Evolutionary conservation across 2,797 vertebrate genomes (phyloP).

Genomic region (Sebastes taczanowskii): DNA sequence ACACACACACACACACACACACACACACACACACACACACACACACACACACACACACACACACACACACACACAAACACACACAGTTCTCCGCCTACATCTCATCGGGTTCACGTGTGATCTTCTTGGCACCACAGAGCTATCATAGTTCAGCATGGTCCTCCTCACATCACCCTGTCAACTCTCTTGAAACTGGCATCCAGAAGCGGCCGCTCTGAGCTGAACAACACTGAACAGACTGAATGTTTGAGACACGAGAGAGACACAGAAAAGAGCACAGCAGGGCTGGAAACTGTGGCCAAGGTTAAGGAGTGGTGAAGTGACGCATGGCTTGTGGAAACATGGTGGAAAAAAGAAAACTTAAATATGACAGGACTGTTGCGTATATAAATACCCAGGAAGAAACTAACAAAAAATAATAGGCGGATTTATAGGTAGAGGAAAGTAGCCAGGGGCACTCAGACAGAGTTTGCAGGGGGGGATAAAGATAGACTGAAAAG

Average conservation of each 20-base stretch:
- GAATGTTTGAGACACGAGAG: neutral
- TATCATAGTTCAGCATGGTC: neutral
- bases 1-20: too few relatives aligned
- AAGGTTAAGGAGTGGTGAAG: conserved; percentile 2
- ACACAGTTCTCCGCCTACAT: neutral
- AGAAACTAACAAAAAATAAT: conserved; percentile 2
- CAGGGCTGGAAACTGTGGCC: neutral
- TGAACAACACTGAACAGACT: neutral
- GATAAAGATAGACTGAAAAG: conserved; percentile 10
- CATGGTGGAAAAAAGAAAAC: neutral
- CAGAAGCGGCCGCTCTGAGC: conserved; percentile 1
- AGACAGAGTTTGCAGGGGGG: neutral
- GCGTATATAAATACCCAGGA: neutral
- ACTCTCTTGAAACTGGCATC: neutral
- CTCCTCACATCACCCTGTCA: conserved; percentile 8
- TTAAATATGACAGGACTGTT: conserved; percentile 10
- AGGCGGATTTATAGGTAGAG: conserved; percentile 2
- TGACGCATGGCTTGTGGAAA: conserved; percentile 10
- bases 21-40: neutral
- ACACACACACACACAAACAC: neutral
- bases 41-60: neutral
- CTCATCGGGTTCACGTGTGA: neutral
- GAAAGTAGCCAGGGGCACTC: conserved; percentile 3
- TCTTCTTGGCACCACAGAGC: neutral
- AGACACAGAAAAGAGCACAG: neutral